Percentiles rank a stretch among this genome's conserved stretches.
Evolutionary conservation across 92 coral and sea anemone species (phyloP).

Genomic region (Phenganax stokvisi): DNA sequence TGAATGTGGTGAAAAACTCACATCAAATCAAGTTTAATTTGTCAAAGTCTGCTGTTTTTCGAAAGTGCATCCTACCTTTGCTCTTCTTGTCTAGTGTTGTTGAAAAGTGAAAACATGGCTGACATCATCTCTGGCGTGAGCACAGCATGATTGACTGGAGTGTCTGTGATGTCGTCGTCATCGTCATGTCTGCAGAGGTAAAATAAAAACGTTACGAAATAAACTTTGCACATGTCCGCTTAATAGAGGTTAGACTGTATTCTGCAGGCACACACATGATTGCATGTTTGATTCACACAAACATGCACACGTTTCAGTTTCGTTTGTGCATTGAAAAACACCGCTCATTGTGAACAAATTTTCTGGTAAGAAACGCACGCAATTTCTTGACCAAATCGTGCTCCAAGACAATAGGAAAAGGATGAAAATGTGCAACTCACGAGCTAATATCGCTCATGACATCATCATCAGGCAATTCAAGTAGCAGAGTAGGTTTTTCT

Average conservation of each 20-base stretch:
- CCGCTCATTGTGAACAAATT: neutral
- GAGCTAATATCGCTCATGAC: conserved; percentile 72
- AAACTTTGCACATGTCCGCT: too few relatives aligned
- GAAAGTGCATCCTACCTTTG: conserved; percentile 17
- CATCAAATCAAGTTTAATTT: too few relatives aligned
- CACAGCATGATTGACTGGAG: conserved; percentile 59
- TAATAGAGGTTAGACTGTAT: too few relatives aligned
- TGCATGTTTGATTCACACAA: too few relatives aligned
- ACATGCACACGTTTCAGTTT: too few relatives aligned
- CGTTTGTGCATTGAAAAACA: neutral
- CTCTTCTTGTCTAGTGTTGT: conserved; percentile 25
- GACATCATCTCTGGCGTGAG: conserved; percentile 93
- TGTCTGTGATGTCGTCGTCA: conserved; percentile 57
- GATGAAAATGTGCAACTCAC: conserved; percentile 46
- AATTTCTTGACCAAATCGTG: neutral
- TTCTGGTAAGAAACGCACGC: neutral
- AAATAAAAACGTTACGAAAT: neutral
- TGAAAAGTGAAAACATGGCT: conserved; percentile 83
- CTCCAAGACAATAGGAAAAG: neutral
- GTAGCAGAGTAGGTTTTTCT: conserved; percentile 67
- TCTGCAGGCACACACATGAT: too few relatives aligned
- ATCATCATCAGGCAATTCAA: conserved; percentile 78
- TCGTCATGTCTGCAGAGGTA: conserved; percentile 51
- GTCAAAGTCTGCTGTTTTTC: neutral
- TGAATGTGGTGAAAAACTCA: too few relatives aligned